Base-by-base conservation (phyloP, 23 tunicate genomes). In the Trididemnum nubilum region DNA sequence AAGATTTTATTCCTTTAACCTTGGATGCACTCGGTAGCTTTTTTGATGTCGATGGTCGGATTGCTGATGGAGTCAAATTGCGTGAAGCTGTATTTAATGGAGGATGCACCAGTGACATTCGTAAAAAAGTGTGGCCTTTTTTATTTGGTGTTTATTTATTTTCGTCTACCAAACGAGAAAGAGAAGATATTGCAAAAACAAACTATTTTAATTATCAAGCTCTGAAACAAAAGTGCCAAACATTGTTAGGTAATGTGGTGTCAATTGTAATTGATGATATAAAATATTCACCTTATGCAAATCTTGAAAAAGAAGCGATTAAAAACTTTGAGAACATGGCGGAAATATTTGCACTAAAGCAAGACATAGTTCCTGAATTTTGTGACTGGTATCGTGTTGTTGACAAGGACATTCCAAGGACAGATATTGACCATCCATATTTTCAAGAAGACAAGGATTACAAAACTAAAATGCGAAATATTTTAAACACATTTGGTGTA, bases 331-430 rank as follows among this genome's bases (percentile, higher is more conserved):
- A 75, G 40, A 32, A 37, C 51, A 34, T 52, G 30, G 87, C 83
- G 1, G 34, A 76, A 76, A 67, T 76, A 1, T 64, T 33, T 82
- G 93, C 93, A 2, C 35, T 51, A 32, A 82, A 63, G 12, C 80
- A 80, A 66, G 44, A 31, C 0, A n/a, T 80, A 19, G 87, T 76
- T 34, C 24, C 38, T 15, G 25, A 57, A 1, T 50, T 69, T 27
- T 33, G 12, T 51, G 57, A 34, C 39, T 88, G 93, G 93, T 60
- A 51, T 50, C 35, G 69, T 19, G 81, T 88, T 2, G 72, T 88
- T 30, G 83, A 76, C 4, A 88, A 88, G 51, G 93, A 88, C 79
- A 82, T 88, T 33, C 93, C 93, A 51, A 76, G 93, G 36, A 82
- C 87, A 5, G 86, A 82, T 36, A 57, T 65, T 28, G 87, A 82